These are phyloP conservation scores for Dinoponera quadriceps DNA, from an alignment of 1,140 invertebrate species.

Conservation along the genomic window DNA sequence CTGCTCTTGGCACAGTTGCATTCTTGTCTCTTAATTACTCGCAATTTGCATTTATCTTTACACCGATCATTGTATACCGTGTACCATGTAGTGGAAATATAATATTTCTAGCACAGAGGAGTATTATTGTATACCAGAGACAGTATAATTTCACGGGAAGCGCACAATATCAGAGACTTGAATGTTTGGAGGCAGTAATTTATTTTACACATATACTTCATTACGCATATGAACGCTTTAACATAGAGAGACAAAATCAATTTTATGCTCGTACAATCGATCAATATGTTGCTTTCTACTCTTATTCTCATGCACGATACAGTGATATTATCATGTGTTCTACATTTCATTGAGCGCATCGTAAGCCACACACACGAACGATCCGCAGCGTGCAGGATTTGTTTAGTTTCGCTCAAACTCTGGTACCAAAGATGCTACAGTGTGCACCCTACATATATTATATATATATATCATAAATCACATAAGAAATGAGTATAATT, in stretches of 20 bases:
- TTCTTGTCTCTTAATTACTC: too few relatives aligned
- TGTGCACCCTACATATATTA: not conserved
- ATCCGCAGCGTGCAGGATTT: conserved; percentile 26
- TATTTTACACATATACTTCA: conserved; percentile 72
- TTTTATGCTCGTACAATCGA: conserved; percentile 63
- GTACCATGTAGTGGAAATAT: too few relatives aligned
- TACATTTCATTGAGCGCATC: conserved; percentile 66
- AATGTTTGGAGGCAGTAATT: conserved; percentile 12
- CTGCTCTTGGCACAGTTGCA: too few relatives aligned
- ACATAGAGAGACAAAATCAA: conserved; percentile 71
- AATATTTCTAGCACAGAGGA: too few relatives aligned
- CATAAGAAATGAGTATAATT: conserved; percentile 24
- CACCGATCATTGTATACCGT: too few relatives aligned
- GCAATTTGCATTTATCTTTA: too few relatives aligned
- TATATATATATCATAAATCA: conserved; percentile 25
- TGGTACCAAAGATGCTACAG: conserved; percentile 55
- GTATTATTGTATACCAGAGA: too few relatives aligned
- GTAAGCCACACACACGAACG: conserved; percentile 10
- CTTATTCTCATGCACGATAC: conserved; percentile 57
- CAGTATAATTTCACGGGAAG: not conserved
- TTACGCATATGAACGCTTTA: conserved; percentile 68
- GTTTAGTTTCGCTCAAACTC: conserved; percentile 33
- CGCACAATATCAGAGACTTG: conserved; percentile 31
- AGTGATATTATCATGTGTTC: conserved; percentile 58
- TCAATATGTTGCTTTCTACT: conserved; percentile 61